phyloP scores from a whole-genome alignment of 2,797 vertebrate species.

The Pseudochirops corinnae region DNA sequence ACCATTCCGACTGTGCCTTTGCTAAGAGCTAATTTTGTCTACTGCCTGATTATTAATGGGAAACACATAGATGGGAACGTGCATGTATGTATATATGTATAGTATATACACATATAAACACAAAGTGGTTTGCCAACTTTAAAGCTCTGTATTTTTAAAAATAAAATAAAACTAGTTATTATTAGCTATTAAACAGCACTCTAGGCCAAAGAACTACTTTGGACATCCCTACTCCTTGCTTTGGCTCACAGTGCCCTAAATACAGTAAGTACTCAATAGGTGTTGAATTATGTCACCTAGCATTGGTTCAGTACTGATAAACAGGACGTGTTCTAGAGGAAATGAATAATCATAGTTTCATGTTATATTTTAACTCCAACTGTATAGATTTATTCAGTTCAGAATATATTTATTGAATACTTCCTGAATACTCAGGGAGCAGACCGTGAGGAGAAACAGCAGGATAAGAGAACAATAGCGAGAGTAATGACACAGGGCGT shows the following conservation, averaged over 20 bases:
- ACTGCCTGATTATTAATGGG: too few species aligned
- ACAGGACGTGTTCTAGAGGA: constrained; percentile 29
- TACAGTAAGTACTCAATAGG: neutral
- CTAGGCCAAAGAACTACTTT: neutral
- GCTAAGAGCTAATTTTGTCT: too few species aligned
- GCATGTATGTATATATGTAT: neutral
- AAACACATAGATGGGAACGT: too few species aligned
- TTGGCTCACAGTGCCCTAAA: neutral
- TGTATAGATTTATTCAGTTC: neutral
- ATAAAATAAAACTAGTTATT: neutral
- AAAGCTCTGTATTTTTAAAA: neutral
- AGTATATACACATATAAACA: neutral
- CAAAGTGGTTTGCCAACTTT: neutral
- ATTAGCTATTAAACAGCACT: neutral
- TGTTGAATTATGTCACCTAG: neutral
- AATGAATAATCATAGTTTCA: constrained; percentile 10
- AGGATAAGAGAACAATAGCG: constrained; percentile 25
- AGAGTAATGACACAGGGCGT: neutral
- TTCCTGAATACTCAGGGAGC: neutral
- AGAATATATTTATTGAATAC: neutral
- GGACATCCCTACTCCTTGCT: neutral
- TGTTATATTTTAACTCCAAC: neutral
- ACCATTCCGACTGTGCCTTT: too few species aligned
- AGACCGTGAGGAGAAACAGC: constrained; percentile 21
- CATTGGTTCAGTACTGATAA: constrained; percentile 43